Conservation (phyloP, 2,888 invertebrate genomes). For the Opisthograptis luteolata region DNA sequence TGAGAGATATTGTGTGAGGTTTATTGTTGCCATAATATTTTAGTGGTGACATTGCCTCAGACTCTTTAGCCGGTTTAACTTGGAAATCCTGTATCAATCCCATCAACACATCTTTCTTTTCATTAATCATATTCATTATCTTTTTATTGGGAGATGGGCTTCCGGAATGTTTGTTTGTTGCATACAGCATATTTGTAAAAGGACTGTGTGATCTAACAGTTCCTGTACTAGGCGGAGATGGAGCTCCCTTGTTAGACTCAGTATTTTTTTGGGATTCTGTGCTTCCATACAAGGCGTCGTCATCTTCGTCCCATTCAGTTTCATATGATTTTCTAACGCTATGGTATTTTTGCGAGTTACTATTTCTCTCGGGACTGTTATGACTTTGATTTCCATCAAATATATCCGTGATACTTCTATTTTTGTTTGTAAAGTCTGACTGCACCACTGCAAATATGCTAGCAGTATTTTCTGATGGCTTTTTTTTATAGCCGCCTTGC, state of each 20-base stretch:
- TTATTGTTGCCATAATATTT: slow-evolving; percentile 29
- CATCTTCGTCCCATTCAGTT: slow-evolving; percentile 75
- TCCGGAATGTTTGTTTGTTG: slow-evolving; percentile 35
- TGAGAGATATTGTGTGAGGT: slow-evolving; percentile 23
- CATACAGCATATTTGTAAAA: slow-evolving; percentile 53
- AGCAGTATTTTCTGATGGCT: slow-evolving; percentile 45
- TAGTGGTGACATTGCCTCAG: slow-evolving; percentile 40
- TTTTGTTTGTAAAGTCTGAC: slow-evolving; percentile 58
- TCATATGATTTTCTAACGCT: slow-evolving; percentile 58
- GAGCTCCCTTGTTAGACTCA: slow-evolving; percentile 36
- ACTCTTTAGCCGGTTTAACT: slow-evolving; percentile 38
- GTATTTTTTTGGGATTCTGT: slow-evolving; percentile 58
- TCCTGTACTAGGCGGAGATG: slow-evolving; percentile 39
- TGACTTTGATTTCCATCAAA: slow-evolving; percentile 54
- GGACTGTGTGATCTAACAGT: slow-evolving; percentile 51
- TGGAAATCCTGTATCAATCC: slow-evolving; percentile 61
- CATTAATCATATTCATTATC: slow-evolving; percentile 50
- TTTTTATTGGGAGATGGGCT: slow-evolving; percentile 36
- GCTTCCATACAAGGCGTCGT: slow-evolving; percentile 75
- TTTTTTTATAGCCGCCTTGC: not conserved
- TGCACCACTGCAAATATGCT: slow-evolving; percentile 70
- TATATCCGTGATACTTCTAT: slow-evolving; percentile 75
- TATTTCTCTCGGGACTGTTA: slow-evolving; percentile 52
- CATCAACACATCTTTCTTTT: slow-evolving; percentile 60
- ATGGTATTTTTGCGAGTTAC: slow-evolving; percentile 57